phyloP scores from a whole-genome alignment of 2,888 invertebrate species.

The Drosophila emarginata region DNA sequence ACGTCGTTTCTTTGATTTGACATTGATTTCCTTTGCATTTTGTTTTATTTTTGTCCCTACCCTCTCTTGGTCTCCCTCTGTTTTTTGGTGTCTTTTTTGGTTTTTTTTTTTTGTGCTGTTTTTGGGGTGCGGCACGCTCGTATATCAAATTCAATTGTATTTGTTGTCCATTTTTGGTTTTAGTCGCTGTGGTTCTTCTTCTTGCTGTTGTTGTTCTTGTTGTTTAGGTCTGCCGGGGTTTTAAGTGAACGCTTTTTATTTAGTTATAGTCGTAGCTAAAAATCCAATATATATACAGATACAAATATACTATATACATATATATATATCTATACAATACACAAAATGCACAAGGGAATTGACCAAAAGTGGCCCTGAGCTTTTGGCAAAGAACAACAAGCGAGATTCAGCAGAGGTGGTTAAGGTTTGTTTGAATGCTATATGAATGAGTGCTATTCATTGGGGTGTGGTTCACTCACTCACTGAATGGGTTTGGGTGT shows the following conservation, averaged over 20 bases:
- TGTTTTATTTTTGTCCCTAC: not conserved
- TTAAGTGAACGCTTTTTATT: slow-evolving; percentile 63
- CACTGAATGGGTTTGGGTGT: not conserved
- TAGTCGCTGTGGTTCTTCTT: slow-evolving; percentile 32
- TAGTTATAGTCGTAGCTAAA: slow-evolving; percentile 29
- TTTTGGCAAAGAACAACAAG: slow-evolving; percentile 21
- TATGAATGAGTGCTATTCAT: slow-evolving; percentile 9
- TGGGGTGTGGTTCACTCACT: not conserved
- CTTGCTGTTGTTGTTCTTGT: slow-evolving; percentile 38
- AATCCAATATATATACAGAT: slow-evolving; percentile 15
- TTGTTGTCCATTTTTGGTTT: slow-evolving; percentile 41
- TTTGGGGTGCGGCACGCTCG: slow-evolving; percentile 41
- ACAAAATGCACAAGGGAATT: slow-evolving; percentile 11
- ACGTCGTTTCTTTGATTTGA: not conserved
- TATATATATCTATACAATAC: slow-evolving; percentile 1
- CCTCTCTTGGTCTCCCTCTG: not conserved
- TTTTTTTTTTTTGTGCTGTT: slow-evolving; percentile 22
- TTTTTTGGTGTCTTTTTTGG: not conserved
- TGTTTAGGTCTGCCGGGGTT: slow-evolving; percentile 18
- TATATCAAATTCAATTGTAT: slow-evolving; percentile 64
- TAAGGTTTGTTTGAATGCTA: slow-evolving; percentile 5
- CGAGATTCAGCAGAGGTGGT: not conserved
- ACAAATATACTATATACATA: not conserved
- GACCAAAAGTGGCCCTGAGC: slow-evolving; percentile 20
- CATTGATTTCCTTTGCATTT: not conserved